These are phyloP conservation scores for Mixornis gularis DNA, from an alignment of 2,113 vertebrate species.

Conservation along the genomic window DNA sequence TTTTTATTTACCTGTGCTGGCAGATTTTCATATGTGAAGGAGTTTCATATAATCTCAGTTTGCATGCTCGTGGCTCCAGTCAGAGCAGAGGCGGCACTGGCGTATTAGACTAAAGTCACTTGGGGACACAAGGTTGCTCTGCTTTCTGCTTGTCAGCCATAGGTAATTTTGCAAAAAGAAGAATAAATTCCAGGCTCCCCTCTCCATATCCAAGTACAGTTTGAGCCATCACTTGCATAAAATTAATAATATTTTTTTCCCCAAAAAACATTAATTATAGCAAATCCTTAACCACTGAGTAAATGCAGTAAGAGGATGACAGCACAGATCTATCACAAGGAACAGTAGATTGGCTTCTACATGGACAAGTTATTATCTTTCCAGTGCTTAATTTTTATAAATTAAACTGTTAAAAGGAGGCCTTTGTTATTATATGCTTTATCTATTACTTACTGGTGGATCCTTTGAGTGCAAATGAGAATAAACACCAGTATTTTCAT, in stretches of 20 bases:
- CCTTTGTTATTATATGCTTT: background rate
- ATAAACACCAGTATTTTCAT: background rate
- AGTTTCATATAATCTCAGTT: background rate
- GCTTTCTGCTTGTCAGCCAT: background rate
- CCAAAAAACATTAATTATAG: background rate
- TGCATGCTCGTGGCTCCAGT: background rate
- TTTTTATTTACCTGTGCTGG: slow-evolving; percentile 58
- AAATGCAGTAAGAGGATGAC: background rate
- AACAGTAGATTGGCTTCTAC: background rate
- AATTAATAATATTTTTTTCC: accelerated
- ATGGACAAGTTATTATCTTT: background rate
- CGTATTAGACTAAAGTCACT: background rate
- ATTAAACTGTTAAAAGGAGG: background rate
- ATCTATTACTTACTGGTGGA: background rate
- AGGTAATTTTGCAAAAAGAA: background rate
- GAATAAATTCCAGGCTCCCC: background rate
- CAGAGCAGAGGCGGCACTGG: background rate
- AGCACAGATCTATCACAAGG: background rate
- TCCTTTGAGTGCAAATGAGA: background rate
- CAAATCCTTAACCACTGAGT: background rate
- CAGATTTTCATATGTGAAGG: slow-evolving; percentile 18
- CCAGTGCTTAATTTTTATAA: background rate
- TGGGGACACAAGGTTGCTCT: background rate
- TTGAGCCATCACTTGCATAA: background rate
- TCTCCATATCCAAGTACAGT: background rate